These are phyloP conservation scores for Spicauda simplicius DNA, from an alignment of 2,888 invertebrate species.

Conservation along the genomic window DNA sequence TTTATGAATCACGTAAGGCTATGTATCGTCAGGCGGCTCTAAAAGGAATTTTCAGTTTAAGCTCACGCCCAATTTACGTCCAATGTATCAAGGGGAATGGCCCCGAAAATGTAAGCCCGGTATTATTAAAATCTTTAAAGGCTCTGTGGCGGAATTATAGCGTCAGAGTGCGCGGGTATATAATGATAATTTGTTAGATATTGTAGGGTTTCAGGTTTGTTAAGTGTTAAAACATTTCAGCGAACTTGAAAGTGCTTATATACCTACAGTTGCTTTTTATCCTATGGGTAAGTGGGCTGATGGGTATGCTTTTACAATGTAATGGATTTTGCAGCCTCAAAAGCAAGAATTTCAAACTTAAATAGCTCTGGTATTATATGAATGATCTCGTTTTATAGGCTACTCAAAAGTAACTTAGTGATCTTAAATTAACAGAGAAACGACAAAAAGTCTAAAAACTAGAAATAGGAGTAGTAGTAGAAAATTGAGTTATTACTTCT, in stretches of 20 bases:
- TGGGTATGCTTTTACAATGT: no score
- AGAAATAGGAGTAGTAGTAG: no score
- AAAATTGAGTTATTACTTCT: no score
- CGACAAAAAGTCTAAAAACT: no score
- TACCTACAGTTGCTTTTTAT: no score
- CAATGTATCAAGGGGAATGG: conserved; percentile 66
- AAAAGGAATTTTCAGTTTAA: conserved; percentile 21
- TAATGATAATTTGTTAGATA: conserved; percentile 39
- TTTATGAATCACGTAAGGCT: conserved; percentile 33
- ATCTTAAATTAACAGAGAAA: no score
- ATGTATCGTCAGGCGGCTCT: conserved; percentile 36
- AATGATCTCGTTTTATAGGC: no score
- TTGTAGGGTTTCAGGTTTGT: conserved; percentile 5
- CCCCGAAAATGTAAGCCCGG: conserved; percentile 53
- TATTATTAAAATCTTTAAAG: conserved; percentile 58
- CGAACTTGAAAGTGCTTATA: neutral
- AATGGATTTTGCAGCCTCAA: no score
- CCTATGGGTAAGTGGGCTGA: no score
- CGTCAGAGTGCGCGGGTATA: conserved; percentile 35
- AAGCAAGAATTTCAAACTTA: no score
- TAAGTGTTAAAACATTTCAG: neutral
- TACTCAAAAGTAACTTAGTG: no score
- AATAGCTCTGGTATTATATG: no score
- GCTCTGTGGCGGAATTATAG: conserved; percentile 44
- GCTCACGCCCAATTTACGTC: conserved; percentile 59